These are phyloP conservation scores for Zaprionus camerounensis DNA, from an alignment of 1,140 invertebrate genomes.

Conservation along the genomic window DNA sequence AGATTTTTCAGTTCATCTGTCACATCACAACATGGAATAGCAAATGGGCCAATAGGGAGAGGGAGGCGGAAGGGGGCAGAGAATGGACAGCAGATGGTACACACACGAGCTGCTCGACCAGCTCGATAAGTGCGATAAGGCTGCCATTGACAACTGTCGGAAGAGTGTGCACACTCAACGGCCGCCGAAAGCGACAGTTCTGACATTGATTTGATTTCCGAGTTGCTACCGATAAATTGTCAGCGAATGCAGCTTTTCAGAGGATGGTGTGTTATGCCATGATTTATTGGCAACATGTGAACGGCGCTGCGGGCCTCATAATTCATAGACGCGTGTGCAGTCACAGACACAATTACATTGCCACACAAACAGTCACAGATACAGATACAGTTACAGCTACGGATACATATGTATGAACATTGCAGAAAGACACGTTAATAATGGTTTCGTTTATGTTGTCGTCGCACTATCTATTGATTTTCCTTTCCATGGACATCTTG, in stretches of 20 bases:
- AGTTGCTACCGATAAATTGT: slow-evolving; percentile 49
- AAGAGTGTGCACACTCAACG: background rate
- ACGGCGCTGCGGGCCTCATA: slow-evolving; percentile 15
- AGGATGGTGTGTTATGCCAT: slow-evolving; percentile 24
- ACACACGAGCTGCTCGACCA: background rate
- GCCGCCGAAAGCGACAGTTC: slow-evolving; percentile 32
- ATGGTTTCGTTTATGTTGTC: slow-evolving; percentile 20
- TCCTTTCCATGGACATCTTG: slow-evolving; percentile 25
- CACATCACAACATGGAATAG: background rate
- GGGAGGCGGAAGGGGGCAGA: too few species aligned
- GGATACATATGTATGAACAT: slow-evolving; percentile 7
- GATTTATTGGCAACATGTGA: slow-evolving; percentile 42
- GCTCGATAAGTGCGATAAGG: slow-evolving; percentile 10
- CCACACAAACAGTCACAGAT: background rate
- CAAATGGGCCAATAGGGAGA: background rate
- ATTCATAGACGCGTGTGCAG: slow-evolving; percentile 13
- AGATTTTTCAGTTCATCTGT: slow-evolving; percentile 20
- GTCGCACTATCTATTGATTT: slow-evolving; percentile 63
- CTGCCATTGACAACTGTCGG: slow-evolving; percentile 38
- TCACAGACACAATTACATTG: background rate
- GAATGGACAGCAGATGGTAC: background rate
- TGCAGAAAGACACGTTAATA: slow-evolving; percentile 17
- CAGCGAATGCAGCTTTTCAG: slow-evolving; percentile 22
- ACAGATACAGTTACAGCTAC: background rate
- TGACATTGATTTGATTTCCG: slow-evolving; percentile 71